These are phyloP conservation scores for Drosophila quinaria DNA, from an alignment of 2,888 invertebrate genomes.

Conservation along the genomic window DNA sequence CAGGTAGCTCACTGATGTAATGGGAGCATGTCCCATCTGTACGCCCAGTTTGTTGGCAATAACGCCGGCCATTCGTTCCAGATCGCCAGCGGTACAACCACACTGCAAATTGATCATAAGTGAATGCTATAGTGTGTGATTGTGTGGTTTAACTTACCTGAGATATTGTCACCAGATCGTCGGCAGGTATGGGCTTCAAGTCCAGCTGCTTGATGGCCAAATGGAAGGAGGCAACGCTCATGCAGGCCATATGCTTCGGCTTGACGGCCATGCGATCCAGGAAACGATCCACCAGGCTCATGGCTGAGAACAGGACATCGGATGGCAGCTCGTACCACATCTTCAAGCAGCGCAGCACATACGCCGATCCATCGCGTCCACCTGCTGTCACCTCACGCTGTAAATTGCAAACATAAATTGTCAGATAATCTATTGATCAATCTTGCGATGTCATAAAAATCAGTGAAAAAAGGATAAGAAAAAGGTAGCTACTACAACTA, in stretches of 20 bases:
- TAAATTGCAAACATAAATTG: neutral
- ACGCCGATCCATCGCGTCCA: slow-evolving; percentile 92
- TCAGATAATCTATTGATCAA: neutral
- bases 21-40: slow-evolving; percentile 87
- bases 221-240: slow-evolving; percentile 94
- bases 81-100: slow-evolving; percentile 93
- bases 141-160: slow-evolving; percentile 74
- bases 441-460: no score
- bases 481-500: no score
- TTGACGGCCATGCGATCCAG: slow-evolving; percentile 93
- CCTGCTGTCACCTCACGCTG: slow-evolving; percentile 90
- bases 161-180: slow-evolving; percentile 89
- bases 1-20: slow-evolving; percentile 90
- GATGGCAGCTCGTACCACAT: slow-evolving; percentile 94
- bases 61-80: slow-evolving; percentile 94
- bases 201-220: slow-evolving; percentile 91
- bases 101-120: slow-evolving; percentile 86
- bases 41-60: slow-evolving; percentile 92
- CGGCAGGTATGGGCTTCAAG: slow-evolving; percentile 87
- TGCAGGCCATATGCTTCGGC: slow-evolving; percentile 94
- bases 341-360: slow-evolving; percentile 92
- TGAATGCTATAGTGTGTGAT: neutral
- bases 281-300: slow-evolving; percentile 93
- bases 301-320: slow-evolving; percentile 91
- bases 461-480: no score